Conservation (phyloP, 2,797 vertebrate genomes). For the Bradypodion pumilum region DNA sequence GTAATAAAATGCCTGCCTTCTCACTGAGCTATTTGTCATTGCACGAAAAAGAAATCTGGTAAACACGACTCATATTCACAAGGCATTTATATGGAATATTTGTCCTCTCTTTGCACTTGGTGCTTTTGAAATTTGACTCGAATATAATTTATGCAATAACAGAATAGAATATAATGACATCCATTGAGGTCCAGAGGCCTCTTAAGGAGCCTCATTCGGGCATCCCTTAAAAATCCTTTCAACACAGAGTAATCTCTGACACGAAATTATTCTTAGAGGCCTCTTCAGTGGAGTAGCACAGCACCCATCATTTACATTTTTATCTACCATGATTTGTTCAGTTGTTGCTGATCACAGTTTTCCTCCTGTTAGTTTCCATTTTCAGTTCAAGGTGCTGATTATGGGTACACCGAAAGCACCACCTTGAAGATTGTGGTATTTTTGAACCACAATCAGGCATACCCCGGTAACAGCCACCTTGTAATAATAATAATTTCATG, state of each 20-base stretch:
- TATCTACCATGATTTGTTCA: neutral
- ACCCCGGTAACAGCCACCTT: too few species aligned
- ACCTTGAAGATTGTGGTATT: too few species aligned
- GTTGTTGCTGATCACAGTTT: neutral
- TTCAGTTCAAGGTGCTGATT: too few species aligned
- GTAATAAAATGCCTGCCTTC: conserved; percentile 31
- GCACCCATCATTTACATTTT: neutral
- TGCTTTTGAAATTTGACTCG: conserved; percentile 20
- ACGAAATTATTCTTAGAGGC: too few species aligned
- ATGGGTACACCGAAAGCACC: too few species aligned
- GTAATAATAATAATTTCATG: too few species aligned
- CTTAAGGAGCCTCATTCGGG: too few species aligned
- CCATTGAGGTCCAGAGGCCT: neutral
- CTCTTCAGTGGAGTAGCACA: neutral
- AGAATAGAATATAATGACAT: neutral
- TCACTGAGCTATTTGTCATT: conserved; percentile 23
- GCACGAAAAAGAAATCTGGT: conserved; percentile 40
- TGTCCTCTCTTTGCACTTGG: conserved; percentile 23
- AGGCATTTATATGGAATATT: neutral
- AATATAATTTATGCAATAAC: conserved; percentile 13
- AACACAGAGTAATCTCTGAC: too few species aligned
- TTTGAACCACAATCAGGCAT: too few species aligned
- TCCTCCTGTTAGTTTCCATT: too few species aligned
- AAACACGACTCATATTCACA: conserved; percentile 18
- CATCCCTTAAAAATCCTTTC: too few species aligned